These are phyloP conservation scores for Gonocerus acuteangulatus DNA, from an alignment of 2,888 invertebrate genomes.

Conservation along the genomic window DNA sequence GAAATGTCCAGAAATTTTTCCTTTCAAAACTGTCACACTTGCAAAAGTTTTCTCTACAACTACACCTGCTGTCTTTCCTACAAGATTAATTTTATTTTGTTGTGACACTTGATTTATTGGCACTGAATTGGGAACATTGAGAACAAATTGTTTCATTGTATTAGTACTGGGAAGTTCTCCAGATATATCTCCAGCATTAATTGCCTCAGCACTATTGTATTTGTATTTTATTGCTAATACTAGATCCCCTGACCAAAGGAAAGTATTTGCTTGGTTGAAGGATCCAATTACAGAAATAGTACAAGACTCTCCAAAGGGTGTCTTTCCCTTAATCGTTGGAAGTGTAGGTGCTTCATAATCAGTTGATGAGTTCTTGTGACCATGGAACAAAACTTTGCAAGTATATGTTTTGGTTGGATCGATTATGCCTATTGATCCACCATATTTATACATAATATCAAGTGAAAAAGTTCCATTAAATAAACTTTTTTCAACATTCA, in stretches of 20 bases:
- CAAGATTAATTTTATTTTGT: background rate
- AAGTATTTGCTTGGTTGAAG: slow-evolving; percentile 29
- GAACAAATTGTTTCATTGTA: too few species aligned
- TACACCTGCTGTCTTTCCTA: slow-evolving; percentile 2
- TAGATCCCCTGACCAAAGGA: slow-evolving; percentile 34
- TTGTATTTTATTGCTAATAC: slow-evolving; percentile 25
- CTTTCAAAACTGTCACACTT: slow-evolving; percentile 30
- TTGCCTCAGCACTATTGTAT: slow-evolving; percentile 5
- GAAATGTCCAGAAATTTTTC: slow-evolving; percentile 28
- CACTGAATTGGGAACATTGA: too few species aligned
- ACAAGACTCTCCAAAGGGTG: slow-evolving; percentile 29
- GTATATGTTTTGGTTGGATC: slow-evolving; percentile 31
- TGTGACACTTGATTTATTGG: background rate
- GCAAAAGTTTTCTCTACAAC: slow-evolving; percentile 22
- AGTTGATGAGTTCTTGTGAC: background rate
- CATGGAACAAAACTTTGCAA: slow-evolving; percentile 30
- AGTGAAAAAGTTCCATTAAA: slow-evolving; percentile 31
- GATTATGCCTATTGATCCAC: slow-evolving; percentile 27
- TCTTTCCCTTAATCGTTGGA: slow-evolving; percentile 8
- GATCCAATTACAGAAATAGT: slow-evolving; percentile 30
- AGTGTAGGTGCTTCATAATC: background rate
- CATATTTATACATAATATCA: slow-evolving; percentile 28
- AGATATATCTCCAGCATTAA: too few species aligned
- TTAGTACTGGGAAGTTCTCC: too few species aligned
- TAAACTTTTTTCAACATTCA: background rate